phyloP scores from a whole-genome alignment of 2,113 vertebrate species.

The Isichthys henryi region DNA sequence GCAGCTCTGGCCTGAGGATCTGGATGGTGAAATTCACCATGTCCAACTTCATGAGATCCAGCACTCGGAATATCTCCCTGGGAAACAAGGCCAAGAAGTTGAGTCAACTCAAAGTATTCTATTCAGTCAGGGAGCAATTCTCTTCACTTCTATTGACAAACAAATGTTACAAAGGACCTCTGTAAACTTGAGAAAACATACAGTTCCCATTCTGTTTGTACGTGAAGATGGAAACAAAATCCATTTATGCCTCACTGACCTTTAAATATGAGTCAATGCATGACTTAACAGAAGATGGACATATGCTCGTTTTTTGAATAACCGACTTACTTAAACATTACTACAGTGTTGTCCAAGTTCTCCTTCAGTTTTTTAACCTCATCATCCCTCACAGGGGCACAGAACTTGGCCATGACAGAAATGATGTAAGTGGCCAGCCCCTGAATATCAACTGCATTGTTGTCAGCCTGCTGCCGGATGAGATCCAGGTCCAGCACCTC shows the following conservation, averaged over 20 bases:
- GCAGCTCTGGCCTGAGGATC: slow-evolving; percentile 70
- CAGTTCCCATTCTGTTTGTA: not conserved
- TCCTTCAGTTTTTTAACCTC: slow-evolving; percentile 77
- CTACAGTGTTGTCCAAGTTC: slow-evolving; percentile 62
- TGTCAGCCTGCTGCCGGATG: slow-evolving; percentile 82
- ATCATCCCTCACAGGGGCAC: slow-evolving; percentile 75
- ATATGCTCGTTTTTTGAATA: not conserved
- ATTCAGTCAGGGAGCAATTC: not conserved
- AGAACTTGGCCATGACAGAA: slow-evolving; percentile 82
- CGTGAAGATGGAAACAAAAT: not conserved
- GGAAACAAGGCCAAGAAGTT: slow-evolving; percentile 23
- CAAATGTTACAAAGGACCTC: not conserved
- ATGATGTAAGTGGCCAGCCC: slow-evolving; percentile 80
- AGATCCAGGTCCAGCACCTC: slow-evolving; percentile 85
- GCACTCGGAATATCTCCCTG: slow-evolving; percentile 84
- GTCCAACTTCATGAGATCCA: slow-evolving; percentile 89
- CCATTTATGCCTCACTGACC: not conserved
- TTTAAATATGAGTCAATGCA: not conserved
- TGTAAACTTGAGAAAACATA: not conserved
- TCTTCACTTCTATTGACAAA: not conserved
- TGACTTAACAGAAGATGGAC: not conserved
- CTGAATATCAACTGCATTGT: slow-evolving; percentile 77
- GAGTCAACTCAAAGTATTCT: not conserved
- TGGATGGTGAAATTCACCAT: slow-evolving; percentile 74
- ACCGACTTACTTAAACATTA: slow-evolving; percentile 62